Conservation (phyloP, 1,140 invertebrate species). For the Drosophila miranda region DNA sequence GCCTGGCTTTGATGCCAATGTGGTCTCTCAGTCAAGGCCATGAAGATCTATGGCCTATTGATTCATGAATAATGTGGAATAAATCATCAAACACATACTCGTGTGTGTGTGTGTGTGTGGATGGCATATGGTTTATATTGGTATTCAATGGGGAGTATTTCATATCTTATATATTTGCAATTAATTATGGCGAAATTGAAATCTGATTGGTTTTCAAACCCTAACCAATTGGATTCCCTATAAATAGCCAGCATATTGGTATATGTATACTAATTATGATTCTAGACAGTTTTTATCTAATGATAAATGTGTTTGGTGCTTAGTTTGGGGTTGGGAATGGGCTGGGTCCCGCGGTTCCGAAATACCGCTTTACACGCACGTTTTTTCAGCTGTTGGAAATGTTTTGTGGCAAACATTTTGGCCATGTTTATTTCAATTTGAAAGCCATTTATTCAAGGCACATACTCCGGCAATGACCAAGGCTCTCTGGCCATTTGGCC, state of each 20-base stretch:
- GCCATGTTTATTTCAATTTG: slow-evolving; percentile 36
- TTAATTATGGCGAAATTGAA: slow-evolving; percentile 19
- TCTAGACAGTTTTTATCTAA: slow-evolving; percentile 2
- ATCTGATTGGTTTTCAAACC: slow-evolving; percentile 28
- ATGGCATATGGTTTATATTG: too few relatives aligned
- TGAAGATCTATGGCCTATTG: slow-evolving; percentile 8
- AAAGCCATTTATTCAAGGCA: slow-evolving; percentile 41
- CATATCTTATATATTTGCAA: slow-evolving; percentile 32
- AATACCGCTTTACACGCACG: slow-evolving; percentile 14
- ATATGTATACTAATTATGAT: background rate
- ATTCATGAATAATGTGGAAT: slow-evolving; percentile 20
- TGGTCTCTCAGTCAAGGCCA: slow-evolving; percentile 35
- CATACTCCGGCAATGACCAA: slow-evolving; percentile 24
- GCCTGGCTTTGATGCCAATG: slow-evolving; percentile 4
- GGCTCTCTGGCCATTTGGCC: slow-evolving; percentile 17
- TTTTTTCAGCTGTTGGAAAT: slow-evolving; percentile 52
- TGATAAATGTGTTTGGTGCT: background rate
- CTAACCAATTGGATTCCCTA: slow-evolving; percentile 18
- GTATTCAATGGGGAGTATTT: slow-evolving; percentile 3
- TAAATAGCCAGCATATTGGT: slow-evolving; percentile 1
- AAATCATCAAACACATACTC: slow-evolving; percentile 21
- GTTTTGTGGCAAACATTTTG: slow-evolving; percentile 37
- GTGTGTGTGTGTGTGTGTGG: too few relatives aligned
- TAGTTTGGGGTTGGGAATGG: too few relatives aligned
- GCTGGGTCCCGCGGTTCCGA: too few relatives aligned